phyloP scores from a whole-genome alignment of 2,888 invertebrate species.

The Dastarcus helophoroides region DNA sequence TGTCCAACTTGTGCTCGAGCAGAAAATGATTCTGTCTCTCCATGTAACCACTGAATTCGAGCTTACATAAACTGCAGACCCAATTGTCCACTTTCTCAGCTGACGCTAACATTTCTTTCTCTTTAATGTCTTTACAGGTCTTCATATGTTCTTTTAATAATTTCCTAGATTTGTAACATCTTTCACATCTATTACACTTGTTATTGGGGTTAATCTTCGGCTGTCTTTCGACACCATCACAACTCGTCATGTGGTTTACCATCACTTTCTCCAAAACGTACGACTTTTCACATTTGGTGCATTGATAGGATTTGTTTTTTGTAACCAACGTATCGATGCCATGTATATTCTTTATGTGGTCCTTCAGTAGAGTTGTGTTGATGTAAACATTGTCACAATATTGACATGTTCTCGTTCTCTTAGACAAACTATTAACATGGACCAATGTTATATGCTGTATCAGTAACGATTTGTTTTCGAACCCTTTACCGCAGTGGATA shows the following conservation, averaged over 20 bases:
- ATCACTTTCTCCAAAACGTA: slow-evolving; percentile 16
- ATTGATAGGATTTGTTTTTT: slow-evolving; percentile 9
- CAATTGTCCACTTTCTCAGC: background rate
- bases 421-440: slow-evolving; percentile 11
- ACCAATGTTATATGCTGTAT: slow-evolving; percentile 13
- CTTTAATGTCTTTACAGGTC: slow-evolving; percentile 9
- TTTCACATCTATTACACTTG: slow-evolving; percentile 15
- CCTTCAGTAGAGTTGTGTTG: background rate
- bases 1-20: slow-evolving; percentile 7
- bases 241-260: slow-evolving; percentile 6
- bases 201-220: slow-evolving; percentile 7
- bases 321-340: background rate
- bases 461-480: slow-evolving; percentile 15
- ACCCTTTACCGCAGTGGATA: slow-evolving; percentile 15
- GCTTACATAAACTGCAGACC: slow-evolving; percentile 6
- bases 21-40: slow-evolving; percentile 7
- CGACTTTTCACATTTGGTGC: slow-evolving; percentile 15
- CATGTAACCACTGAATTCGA: slow-evolving; percentile 1
- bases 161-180: slow-evolving; percentile 18
- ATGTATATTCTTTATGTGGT: background rate
- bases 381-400: slow-evolving; percentile 1
- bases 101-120: background rate
- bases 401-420: background rate
- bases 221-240: slow-evolving; percentile 9
- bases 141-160: slow-evolving; percentile 17